Base-by-base conservation (phyloP, 2,797 vertebrate genomes). In the Bradypus variegatus region DNA sequence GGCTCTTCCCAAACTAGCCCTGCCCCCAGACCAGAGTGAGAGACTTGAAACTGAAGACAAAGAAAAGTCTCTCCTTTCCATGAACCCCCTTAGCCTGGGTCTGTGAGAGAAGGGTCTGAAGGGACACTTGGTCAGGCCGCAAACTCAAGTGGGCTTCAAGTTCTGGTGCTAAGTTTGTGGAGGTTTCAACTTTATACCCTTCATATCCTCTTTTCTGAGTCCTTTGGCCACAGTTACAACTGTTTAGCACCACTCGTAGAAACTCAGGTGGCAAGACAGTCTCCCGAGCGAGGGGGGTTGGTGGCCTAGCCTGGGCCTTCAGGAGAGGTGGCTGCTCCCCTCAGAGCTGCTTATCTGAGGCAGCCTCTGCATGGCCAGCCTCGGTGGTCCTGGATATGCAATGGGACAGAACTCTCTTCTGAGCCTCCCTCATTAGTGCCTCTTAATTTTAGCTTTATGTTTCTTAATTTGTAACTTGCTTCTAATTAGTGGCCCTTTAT, bases 381-480 rank as follows among this genome's bases (percentile, higher is more conserved):
- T 1, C 31, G 0, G 0, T 29, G 48, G 25, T 7, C 86, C 58
- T n/a, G 18, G 41, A 33, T 13, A 13, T 1, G 6, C 8, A 1
- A 3, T 48, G n/a, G 25, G 1, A 25, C 2, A 1, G 38, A 48
- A 23, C 70, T 58, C 18, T 86, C 76, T 41, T 48, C 76, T 45
- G 69, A 84, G 48, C 81, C n/a, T 25, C 64, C 65, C 19, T 55
- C 75, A n/a, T 50, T 8, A 1, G 21, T 55, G 25, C 48, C 18
- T 65, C 38, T 67, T 77, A 27, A 36, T 60, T 72, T 80, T 64
- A 86, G 80, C 67, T 85, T 86, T 89, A 27, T 88, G 13, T 76
- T 58, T 75, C 41, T 73, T 62, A 72, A 69, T 69, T 84, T 80
- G 58, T 89, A 67, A 45, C 64, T 73, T 73, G 70, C 70, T 88